Conservation (phyloP, 2,113 vertebrate genomes). For the Falco punctatus region DNA sequence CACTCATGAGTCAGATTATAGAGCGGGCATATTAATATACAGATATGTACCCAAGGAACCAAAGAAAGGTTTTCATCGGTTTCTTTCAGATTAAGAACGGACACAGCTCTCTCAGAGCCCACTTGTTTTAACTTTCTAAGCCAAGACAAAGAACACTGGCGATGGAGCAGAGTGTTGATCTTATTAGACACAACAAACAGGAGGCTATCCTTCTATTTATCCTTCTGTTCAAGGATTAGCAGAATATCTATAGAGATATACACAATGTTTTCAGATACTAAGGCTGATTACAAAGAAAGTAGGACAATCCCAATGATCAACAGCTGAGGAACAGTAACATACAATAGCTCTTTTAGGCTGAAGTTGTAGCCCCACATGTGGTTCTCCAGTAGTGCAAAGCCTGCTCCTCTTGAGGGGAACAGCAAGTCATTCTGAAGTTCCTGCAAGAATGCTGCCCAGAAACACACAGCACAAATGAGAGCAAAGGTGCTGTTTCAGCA, state of each 20-base stretch:
- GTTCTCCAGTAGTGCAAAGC: not conserved
- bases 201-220: not conserved
- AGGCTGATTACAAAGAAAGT: not conserved
- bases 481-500: not conserved
- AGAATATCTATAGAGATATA: not conserved
- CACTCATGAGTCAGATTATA: accelerated
- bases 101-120: not conserved
- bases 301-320: not conserved
- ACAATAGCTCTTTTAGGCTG: not conserved
- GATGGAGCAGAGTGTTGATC: not conserved
- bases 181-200: not conserved
- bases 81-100: not conserved
- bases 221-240: not conserved
- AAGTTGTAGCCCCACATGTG: accelerated
- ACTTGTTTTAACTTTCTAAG: not conserved
- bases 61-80: not conserved
- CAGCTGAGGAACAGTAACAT: not conserved
- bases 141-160: not conserved
- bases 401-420: not conserved
- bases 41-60: not conserved
- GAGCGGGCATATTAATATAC: accelerated
- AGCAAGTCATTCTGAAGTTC: not conserved
- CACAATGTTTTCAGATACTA: not conserved
- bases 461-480: not conserved
- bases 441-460: not conserved